phyloP scores from a whole-genome alignment of 2,797 vertebrate species.

The Pangasius mekongensis region DNA sequence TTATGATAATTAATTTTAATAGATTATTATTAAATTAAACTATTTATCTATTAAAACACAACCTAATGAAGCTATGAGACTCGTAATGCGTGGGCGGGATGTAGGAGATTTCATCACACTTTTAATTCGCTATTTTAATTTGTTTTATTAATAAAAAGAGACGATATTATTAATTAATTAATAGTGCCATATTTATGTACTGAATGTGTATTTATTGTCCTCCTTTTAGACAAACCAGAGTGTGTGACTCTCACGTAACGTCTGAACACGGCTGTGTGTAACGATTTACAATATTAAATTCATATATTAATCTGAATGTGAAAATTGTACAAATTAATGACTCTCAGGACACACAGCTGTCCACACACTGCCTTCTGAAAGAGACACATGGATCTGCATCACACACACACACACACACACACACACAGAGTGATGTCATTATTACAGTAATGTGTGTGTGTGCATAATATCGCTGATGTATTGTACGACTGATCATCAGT shows the following conservation, averaged over 20 bases:
- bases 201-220: too few relatives aligned
- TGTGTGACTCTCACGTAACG: not conserved
- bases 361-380: too few relatives aligned
- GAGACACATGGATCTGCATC: too few relatives aligned
- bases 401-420: not conserved
- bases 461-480: not conserved
- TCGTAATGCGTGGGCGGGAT: too few relatives aligned
- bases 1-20: too few relatives aligned
- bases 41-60: not conserved
- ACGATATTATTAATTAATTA: not conserved
- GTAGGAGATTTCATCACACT: too few relatives aligned
- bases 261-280: not conserved
- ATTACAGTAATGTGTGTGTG: conserved; percentile 1
- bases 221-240: not conserved
- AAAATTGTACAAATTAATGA: too few relatives aligned
- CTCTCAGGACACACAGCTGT: not conserved
- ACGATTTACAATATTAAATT: not conserved
- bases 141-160: too few relatives aligned
- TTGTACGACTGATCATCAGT: conserved; percentile 6
- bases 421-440: not conserved
- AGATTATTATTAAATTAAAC: too few relatives aligned
- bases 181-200: too few relatives aligned
- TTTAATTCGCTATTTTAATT: too few relatives aligned
- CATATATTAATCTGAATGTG: not conserved
- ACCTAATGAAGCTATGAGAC: too few relatives aligned